These are phyloP conservation scores for Lingula anatina DNA, from an alignment of 2,888 invertebrate genomes.

Conservation along the genomic window DNA sequence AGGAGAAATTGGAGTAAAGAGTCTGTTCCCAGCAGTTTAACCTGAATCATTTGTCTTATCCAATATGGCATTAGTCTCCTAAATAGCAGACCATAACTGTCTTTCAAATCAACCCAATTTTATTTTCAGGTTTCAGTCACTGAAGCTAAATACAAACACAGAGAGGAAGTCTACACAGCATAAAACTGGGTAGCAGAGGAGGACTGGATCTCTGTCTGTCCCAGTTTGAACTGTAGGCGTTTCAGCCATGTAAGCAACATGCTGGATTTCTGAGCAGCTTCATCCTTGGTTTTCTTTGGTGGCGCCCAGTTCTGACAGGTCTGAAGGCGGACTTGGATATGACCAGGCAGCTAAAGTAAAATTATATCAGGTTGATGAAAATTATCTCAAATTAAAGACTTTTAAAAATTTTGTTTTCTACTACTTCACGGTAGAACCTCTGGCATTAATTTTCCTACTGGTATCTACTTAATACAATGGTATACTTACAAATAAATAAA, in stretches of 20 bases:
- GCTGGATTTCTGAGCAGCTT: constrained; percentile 48
- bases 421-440: background rate
- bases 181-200: constrained; percentile 86
- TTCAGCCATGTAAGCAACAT: constrained; percentile 72
- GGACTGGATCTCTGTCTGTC: constrained; percentile 90
- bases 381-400: background rate
- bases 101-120: too few species aligned
- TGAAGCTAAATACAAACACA: background rate
- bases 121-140: too few species aligned
- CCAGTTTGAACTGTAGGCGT: constrained; percentile 94
- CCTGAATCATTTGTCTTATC: too few species aligned
- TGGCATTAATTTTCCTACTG: background rate
- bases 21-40: too few species aligned
- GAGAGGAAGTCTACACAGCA: constrained; percentile 21
- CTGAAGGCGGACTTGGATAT: constrained; percentile 79
- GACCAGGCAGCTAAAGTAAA: constrained; percentile 71
- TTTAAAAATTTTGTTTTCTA: background rate
- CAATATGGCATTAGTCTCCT: too few species aligned
- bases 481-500: too few species aligned
- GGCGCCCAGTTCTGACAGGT: constrained; percentile 80
- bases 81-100: too few species aligned
- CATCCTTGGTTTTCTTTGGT: constrained; percentile 49
- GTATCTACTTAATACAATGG: too few species aligned
- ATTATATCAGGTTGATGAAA: background rate
- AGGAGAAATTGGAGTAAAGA: too few species aligned